These are phyloP conservation scores for Eurystomus gularis DNA, from an alignment of 2,113 vertebrate species.

Conservation along the genomic window DNA sequence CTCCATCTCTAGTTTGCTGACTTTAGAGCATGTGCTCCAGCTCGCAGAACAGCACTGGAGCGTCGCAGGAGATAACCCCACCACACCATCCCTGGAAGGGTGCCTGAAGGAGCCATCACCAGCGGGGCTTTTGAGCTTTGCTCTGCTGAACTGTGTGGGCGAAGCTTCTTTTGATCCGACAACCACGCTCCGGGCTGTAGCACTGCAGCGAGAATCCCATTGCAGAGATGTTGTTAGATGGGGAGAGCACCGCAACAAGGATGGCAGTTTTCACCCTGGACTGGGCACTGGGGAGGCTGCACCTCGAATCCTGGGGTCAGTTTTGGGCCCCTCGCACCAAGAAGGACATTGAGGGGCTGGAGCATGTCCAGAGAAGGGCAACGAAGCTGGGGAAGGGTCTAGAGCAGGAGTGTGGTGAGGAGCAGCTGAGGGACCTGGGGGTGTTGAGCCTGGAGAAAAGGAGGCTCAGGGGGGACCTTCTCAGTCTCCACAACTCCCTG, in stretches of 20 bases:
- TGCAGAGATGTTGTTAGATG: accelerated
- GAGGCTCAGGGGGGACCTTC: too few relatives aligned
- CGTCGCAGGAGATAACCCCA: neutral
- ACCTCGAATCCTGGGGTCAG: too few relatives aligned
- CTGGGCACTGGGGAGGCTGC: too few relatives aligned
- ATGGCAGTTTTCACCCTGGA: too few relatives aligned
- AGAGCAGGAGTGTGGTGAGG: too few relatives aligned
- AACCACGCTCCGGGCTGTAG: neutral
- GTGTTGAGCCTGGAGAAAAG: too few relatives aligned
- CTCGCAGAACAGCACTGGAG: neutral
- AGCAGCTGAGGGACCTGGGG: too few relatives aligned
- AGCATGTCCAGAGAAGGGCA: too few relatives aligned
- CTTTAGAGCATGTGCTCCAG: neutral
- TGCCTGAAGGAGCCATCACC: neutral
- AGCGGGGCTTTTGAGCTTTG: neutral
- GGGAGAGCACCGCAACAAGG: neutral
- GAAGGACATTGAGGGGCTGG: too few relatives aligned
- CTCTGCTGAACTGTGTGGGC: neutral
- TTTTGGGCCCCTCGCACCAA: too few relatives aligned
- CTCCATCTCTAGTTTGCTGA: neutral
- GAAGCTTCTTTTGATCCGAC: neutral
- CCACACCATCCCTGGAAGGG: accelerated
- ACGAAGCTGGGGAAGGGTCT: too few relatives aligned
- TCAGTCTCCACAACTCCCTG: too few relatives aligned
- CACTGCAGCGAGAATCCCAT: neutral